These are phyloP conservation scores for Drosophila guanche DNA, from an alignment of 1,140 invertebrate genomes.

Conservation along the genomic window DNA sequence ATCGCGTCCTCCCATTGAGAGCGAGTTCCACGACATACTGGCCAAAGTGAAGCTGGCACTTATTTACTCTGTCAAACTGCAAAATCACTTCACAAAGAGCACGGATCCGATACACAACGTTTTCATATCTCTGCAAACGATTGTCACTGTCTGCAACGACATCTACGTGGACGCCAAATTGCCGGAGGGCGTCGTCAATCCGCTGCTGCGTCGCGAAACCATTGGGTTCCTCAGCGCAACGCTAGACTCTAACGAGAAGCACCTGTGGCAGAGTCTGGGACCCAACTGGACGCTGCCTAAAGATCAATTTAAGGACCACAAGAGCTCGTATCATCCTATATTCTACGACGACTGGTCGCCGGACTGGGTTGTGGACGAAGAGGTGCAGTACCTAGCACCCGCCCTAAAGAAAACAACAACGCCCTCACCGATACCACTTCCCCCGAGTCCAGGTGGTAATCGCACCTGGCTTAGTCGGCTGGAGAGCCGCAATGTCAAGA, in stretches of 20 bases:
- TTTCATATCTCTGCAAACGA: slow-evolving; percentile 70
- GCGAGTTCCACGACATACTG: slow-evolving; percentile 74
- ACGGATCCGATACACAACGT: slow-evolving; percentile 67
- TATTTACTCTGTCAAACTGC: slow-evolving; percentile 66
- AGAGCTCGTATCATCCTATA: slow-evolving; percentile 72
- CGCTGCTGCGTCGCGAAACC: slow-evolving; percentile 69
- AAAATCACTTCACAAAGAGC: slow-evolving; percentile 69
- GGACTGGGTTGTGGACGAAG: slow-evolving; percentile 78
- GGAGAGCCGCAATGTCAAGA: slow-evolving; percentile 73
- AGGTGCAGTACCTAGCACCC: slow-evolving; percentile 66
- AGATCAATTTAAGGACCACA: slow-evolving; percentile 78
- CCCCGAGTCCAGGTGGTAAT: slow-evolving; percentile 55
- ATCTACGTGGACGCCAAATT: slow-evolving; percentile 59
- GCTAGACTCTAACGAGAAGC: slow-evolving; percentile 57
- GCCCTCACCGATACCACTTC: slow-evolving; percentile 32
- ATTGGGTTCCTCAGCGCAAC: slow-evolving; percentile 51
- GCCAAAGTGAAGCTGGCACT: slow-evolving; percentile 72
- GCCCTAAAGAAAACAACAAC: slow-evolving; percentile 49
- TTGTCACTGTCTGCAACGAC: slow-evolving; percentile 74
- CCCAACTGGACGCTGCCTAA: slow-evolving; percentile 74
- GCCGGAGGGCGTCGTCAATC: slow-evolving; percentile 71
- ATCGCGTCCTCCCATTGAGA: slow-evolving; percentile 74
- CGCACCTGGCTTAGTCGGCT: slow-evolving; percentile 70
- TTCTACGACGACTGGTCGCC: slow-evolving; percentile 82
- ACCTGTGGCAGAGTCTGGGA: slow-evolving; percentile 70